phyloP scores from a whole-genome alignment of 2,888 invertebrate genomes.

The Idaea biselata region DNA sequence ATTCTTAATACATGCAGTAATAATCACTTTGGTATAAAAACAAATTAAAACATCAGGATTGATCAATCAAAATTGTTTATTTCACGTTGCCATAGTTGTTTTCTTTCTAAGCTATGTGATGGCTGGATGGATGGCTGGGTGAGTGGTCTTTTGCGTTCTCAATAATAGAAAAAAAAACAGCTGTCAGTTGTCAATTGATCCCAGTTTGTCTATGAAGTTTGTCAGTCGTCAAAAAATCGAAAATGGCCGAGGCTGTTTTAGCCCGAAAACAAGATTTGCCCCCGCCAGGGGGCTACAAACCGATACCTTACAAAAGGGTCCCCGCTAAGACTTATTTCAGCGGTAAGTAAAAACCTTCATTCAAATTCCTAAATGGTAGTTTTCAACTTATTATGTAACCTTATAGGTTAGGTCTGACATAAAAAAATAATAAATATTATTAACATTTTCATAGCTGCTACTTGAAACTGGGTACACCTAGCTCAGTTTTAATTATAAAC shows the following conservation, averaged over 20 bases:
- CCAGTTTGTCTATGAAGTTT: constrained; percentile 21
- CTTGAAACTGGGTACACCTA: no score
- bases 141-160: no score
- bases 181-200: no score
- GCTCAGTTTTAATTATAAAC: not conserved
- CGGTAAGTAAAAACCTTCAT: constrained; percentile 71
- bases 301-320: constrained; percentile 85
- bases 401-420: constrained; percentile 45
- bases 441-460: constrained; percentile 12
- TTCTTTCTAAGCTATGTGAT: no score
- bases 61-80: not conserved
- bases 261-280: constrained; percentile 91
- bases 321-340: constrained; percentile 86
- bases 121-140: no score
- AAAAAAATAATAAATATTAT: constrained; percentile 23
- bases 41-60: not conserved
- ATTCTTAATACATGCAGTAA: not conserved
- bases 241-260: constrained; percentile 58
- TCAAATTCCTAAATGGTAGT: not conserved
- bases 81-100: no score
- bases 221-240: constrained; percentile 42
- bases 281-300: constrained; percentile 93
- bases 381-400: constrained; percentile 61
- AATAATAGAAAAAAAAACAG: no score
- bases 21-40: constrained; percentile 4